Evolutionary conservation across 2,797 vertebrate genomes (phyloP).

Genomic region (Eupleurogrammus muticus): DNA sequence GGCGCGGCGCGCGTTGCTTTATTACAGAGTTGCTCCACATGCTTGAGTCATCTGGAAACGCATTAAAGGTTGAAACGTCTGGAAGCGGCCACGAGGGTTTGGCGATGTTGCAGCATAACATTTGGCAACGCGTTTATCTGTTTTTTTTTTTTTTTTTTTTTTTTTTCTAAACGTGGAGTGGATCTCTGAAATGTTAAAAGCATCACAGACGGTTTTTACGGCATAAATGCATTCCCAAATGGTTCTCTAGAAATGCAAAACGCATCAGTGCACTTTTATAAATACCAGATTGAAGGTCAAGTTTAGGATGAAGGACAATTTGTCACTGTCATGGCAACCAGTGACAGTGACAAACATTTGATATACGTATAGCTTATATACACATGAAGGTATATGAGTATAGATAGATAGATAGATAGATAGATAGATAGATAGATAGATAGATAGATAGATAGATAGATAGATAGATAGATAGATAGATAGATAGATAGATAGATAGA

Average conservation of each 20-base stretch:
- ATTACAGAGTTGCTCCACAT: neutral
- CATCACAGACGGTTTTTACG: neutral
- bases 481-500: too few species aligned
- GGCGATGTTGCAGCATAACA: neutral
- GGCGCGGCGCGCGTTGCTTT: neutral
- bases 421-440: too few species aligned
- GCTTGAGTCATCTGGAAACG: neutral
- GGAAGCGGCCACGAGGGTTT: neutral
- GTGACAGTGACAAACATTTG: too few species aligned
- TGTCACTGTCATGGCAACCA: too few species aligned
- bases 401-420: too few species aligned
- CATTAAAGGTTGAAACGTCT: neutral
- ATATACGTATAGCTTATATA: too few species aligned
- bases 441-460: too few species aligned
- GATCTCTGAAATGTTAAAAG: neutral
- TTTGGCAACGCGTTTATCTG: neutral
- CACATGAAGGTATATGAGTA: too few species aligned
- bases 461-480: too few species aligned
- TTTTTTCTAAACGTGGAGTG: neutral
- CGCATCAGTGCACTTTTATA: too few species aligned
- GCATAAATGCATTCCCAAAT: neutral
- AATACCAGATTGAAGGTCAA: too few species aligned
- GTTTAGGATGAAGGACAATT: too few species aligned
- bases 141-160: slow-evolving; percentile 1
- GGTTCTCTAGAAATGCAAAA: neutral